Conservation (phyloP, 2,888 invertebrate species). For the Drosophila parthenogenetica region DNA sequence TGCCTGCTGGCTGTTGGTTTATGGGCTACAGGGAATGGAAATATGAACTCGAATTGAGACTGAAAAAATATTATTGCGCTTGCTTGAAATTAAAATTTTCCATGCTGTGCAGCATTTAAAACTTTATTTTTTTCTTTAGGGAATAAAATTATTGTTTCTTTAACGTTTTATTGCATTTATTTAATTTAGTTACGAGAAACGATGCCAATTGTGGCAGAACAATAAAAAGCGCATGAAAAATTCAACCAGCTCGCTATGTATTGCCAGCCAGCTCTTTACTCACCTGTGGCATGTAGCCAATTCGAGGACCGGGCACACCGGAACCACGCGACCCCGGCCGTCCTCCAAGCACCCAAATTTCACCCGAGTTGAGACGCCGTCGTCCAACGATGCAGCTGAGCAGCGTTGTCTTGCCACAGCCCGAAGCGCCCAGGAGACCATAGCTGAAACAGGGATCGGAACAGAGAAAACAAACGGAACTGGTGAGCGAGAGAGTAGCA, state of each 20-base stretch:
- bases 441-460: constrained; percentile 87
- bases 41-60: constrained; percentile 1
- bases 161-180: constrained; percentile 75
- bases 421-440: constrained; percentile 94
- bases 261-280: constrained; percentile 43
- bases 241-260: constrained; percentile 39
- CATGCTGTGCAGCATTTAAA: constrained; percentile 48
- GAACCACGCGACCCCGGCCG: constrained; percentile 93
- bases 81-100: constrained; percentile 67
- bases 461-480: constrained; percentile 10
- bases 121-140: constrained; percentile 26
- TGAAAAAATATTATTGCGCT: constrained; percentile 49
- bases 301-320: constrained; percentile 94
- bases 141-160: constrained; percentile 17
- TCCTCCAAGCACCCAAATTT: constrained; percentile 94
- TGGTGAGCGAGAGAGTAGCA: neutral
- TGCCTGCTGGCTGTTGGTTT: constrained; percentile 26
- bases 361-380: constrained; percentile 91
- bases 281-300: constrained; percentile 96
- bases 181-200: constrained; percentile 71
- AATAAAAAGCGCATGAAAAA: constrained; percentile 72
- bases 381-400: constrained; percentile 94
- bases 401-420: constrained; percentile 95
- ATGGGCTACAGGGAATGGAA: constrained; percentile 31
- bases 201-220: constrained; percentile 55